Evolutionary conservation across 2,113 vertebrate species (phyloP), one percentile per base, ranked within the genome.

Genomic region (Oreochromis aureus): DNA sequence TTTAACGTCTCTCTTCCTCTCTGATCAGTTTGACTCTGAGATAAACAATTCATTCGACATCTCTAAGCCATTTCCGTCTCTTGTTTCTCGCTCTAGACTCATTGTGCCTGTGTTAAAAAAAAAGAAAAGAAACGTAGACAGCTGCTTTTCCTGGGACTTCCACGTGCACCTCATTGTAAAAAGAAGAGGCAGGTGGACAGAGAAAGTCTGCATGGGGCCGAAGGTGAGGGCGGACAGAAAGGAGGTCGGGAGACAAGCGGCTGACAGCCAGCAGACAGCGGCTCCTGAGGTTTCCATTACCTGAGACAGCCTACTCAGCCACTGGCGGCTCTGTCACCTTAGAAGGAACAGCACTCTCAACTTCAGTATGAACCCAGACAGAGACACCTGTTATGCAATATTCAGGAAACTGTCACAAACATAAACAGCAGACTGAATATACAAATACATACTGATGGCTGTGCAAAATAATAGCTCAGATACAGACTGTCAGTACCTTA

Each of bases 271-370:
- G 87, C 73, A 94, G 92, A 95, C 94, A 93, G 93, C 76, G 69
- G 88, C 86, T 93, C 83, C 89, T 82, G 78, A 71, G 94, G 95
- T 95, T 94, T 95, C 92, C 89, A 94, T 95, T 94, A 95, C 95
- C 91, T 93, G 89, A 94, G 93, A 88, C 90, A 86, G 86, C 51
- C 53, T 80, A 89, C 46, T 83, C 84, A 82, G 83, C 69, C 88
- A 63, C 84, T 55, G 81, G 81, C 48, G 41, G 89, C 86, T 85
- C 87, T 91, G 94, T 94, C 93, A 96, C 92, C 92, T 94, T 95
- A 95, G 93, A 95, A 93, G 94, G 86, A 92, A 63, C 87, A 88
- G 76, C 81, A 83, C 89, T 94, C 88, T 94, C 94, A 93, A 78
- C 92, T 94, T 92, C 89, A 92, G 86, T 7, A 89, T 89, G 87